Evolutionary conservation across 2,113 vertebrate genomes (phyloP).

Genomic region (Pholis gunnellus): DNA sequence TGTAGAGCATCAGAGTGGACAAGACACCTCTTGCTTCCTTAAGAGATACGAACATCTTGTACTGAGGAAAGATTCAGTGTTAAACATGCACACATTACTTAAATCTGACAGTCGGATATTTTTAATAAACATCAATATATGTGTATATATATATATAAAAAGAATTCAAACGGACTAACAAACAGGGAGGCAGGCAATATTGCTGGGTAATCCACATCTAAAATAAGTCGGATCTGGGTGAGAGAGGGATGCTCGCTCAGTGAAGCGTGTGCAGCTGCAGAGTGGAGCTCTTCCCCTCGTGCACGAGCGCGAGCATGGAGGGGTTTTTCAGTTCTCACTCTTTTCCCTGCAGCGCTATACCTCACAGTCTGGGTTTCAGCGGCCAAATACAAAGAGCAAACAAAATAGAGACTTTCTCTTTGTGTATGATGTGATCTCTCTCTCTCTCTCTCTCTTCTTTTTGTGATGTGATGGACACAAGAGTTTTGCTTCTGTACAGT

Average conservation of each 20-base stretch:
- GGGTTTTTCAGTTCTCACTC: conserved; percentile 38
- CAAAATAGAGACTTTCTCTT: conserved; percentile 35
- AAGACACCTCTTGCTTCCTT: conserved; percentile 1
- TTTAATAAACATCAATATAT: background rate
- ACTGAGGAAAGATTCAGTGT: background rate
- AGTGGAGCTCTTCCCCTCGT: conserved; percentile 59
- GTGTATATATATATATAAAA: background rate
- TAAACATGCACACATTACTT: conserved; percentile 4
- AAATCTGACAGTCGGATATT: conserved; percentile 3
- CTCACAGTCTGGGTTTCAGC: conserved; percentile 47
- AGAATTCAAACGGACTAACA: conserved; percentile 27
- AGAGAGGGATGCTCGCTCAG: conserved; percentile 67
- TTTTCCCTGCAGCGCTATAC: conserved; percentile 54
- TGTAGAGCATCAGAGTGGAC: background rate
- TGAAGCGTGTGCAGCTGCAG: conserved; percentile 74
- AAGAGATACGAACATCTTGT: conserved; percentile 15
- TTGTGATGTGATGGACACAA: conserved; percentile 10
- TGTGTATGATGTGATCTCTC: conserved; percentile 3
- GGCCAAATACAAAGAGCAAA: conserved; percentile 53
- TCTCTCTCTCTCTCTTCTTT: background rate
- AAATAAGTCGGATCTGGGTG: conserved; percentile 63
- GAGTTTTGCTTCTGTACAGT: background rate
- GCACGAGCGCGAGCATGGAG: conserved; percentile 50
- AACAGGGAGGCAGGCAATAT: conserved; percentile 34
- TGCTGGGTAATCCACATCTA: conserved; percentile 58